phyloP scores from a whole-genome alignment of 2,888 invertebrate species.

The Folsomia manolachei region DNA sequence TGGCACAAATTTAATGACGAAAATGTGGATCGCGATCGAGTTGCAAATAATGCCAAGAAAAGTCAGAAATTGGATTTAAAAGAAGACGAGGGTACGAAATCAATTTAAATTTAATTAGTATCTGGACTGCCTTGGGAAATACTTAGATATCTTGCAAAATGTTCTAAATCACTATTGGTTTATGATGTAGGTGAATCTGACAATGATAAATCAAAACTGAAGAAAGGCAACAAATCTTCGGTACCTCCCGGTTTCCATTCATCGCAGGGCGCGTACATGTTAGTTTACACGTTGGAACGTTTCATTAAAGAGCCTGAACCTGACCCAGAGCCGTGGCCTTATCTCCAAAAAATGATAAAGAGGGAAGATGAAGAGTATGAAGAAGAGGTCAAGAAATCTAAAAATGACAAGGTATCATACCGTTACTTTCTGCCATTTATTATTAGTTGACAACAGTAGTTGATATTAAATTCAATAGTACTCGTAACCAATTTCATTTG shows the following conservation, averaged over 20 bases:
- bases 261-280: conserved; percentile 64
- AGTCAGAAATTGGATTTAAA: conserved; percentile 25
- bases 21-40: conserved; percentile 52
- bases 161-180: not conserved
- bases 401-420: conserved; percentile 51
- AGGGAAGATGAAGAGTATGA: conserved; percentile 55
- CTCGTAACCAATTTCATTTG: not conserved
- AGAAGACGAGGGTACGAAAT: conserved; percentile 27
- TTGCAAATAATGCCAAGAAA: conserved; percentile 13
- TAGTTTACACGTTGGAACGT: conserved; percentile 59
- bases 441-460: not conserved
- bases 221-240: conserved; percentile 51
- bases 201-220: not conserved
- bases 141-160: not conserved
- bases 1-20: conserved; percentile 68
- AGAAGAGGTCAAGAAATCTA: conserved; percentile 53
- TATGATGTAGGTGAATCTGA: conserved; percentile 11
- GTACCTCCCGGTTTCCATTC: conserved; percentile 54
- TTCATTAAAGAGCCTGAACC: conserved; percentile 39
- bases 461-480: not conserved
- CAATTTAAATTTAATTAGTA: too few species aligned
- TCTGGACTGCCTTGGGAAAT: not conserved
- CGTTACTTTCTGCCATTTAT: not conserved
- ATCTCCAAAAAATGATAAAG: conserved; percentile 52
- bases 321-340: conserved; percentile 49